Evolutionary conservation across 2,113 vertebrate genomes (phyloP), one percentile per base, ranked within the genome.

Genomic region (Myiopsitta monachus): DNA sequence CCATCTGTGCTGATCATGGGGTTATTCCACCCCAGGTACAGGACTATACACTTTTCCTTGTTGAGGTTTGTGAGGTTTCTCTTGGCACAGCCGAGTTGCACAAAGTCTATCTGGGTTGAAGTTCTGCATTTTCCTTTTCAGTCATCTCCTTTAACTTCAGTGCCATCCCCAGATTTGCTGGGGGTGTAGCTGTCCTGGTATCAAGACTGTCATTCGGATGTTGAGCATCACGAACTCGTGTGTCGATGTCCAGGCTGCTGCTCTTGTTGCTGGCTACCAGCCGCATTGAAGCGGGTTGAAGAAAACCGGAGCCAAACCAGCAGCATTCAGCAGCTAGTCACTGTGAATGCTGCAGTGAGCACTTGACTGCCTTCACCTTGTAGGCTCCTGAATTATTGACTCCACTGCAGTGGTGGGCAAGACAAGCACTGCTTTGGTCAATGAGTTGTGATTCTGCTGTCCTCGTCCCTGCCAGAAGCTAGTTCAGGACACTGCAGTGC

Each of bases 101-200:
- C 36, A 43, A 41, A 43, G 31, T 59, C 61, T 23, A 1, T 55
- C 17, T 46, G 46, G 46, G 24, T 17, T 52, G n/a, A 66, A 11
- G 41, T 66, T 84, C 73, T 73, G 47, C 13, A 9, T 52, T 68
- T 93, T 67, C 24, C 47, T 83, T 83, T 72, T 55, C 47, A 54
- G 0, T 12, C 46, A 38, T 16, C 21, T 67, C 51, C n/a, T 74
- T 49, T 85, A 49, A 22, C 22, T 47, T 33, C n/a, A 1, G 22
- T 18, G 16, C 68, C 26, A n/a, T 31, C 21, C 0, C 0, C 36
- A 47, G 49, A 6, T 77, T 70, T 76, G 36, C 26, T 0, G 0
- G 23, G 44, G 31, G 3, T 52, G 72, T 27, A 61, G 55, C 21
- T 68, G n/a, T 2, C 15, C 39, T 0, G 3, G 14, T n/a, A 24